A percentile compares a stretch with the other conserved stretches of the same genome.
These are phyloP conservation scores for Phaedon cochleariae DNA, from an alignment of 2,888 invertebrate species.

Conservation along the genomic window DNA sequence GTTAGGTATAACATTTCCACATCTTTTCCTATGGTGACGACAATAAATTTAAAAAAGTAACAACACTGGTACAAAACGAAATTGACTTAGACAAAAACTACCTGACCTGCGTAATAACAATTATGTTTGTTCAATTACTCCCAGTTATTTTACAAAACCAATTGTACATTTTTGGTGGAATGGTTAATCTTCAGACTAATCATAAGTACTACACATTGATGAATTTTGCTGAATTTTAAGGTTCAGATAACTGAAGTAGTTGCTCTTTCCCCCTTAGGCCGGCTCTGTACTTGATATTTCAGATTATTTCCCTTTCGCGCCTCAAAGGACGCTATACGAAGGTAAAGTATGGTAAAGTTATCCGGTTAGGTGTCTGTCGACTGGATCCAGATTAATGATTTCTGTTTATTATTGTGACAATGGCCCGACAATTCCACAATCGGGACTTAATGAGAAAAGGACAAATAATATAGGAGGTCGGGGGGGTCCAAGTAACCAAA, in stretches of 20 bases:
- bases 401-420: constrained; percentile 16
- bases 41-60: too few species aligned
- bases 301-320: background rate
- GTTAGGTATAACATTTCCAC: too few species aligned
- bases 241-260: too few species aligned
- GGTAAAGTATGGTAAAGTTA: constrained; percentile 12
- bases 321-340: background rate
- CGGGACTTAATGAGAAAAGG: background rate
- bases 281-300: background rate
- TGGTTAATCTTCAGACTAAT: too few species aligned
- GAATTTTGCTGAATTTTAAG: background rate
- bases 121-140: too few species aligned
- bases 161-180: too few species aligned
- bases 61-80: too few species aligned
- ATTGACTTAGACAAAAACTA: too few species aligned
- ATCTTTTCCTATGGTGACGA: too few species aligned
- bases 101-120: too few species aligned
- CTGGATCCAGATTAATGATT: constrained; percentile 15
- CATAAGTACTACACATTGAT: too few species aligned
- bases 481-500: background rate
- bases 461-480: background rate
- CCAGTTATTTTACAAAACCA: too few species aligned
- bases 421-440: constrained; percentile 7
- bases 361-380: constrained; percentile 3
- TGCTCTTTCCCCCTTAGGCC: background rate